Conservation (phyloP, 2,888 invertebrate species). For the Choristoneura rosaceana region DNA sequence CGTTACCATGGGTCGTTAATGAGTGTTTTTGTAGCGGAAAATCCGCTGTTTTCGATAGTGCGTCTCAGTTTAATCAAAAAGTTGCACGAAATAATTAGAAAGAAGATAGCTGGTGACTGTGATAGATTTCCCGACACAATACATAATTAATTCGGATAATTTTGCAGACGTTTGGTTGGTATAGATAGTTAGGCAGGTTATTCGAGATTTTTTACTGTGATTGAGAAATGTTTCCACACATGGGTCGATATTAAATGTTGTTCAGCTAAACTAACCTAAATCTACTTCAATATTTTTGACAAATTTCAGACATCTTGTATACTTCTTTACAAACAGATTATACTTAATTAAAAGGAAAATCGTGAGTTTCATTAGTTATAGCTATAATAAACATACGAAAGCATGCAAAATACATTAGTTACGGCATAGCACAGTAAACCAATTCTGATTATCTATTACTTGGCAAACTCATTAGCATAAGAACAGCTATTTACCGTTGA, state of each 20-base stretch:
- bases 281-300: no score
- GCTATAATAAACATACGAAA: background rate
- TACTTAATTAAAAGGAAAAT: background rate
- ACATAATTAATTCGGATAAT: no score
- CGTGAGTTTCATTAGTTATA: background rate
- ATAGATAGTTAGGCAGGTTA: no score
- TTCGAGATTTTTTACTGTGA: no score
- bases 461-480: background rate
- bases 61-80: background rate
- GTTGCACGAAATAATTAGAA: background rate
- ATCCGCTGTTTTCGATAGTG: background rate
- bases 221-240: no score
- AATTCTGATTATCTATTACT: background rate
- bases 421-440: background rate
- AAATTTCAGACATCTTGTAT: no score
- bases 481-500: background rate
- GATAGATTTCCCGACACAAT: no score
- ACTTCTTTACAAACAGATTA: no score
- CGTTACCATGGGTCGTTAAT: slow-evolving; percentile 13
- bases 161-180: no score
- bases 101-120: no score
- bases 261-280: no score
- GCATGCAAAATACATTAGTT: background rate
- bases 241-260: no score
- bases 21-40: slow-evolving; percentile 4